Percentiles rank a stretch among this genome's conserved stretches.
Conservation (phyloP, 1,140 invertebrate genomes). For the Lamellibrachia luymesi region DNA sequence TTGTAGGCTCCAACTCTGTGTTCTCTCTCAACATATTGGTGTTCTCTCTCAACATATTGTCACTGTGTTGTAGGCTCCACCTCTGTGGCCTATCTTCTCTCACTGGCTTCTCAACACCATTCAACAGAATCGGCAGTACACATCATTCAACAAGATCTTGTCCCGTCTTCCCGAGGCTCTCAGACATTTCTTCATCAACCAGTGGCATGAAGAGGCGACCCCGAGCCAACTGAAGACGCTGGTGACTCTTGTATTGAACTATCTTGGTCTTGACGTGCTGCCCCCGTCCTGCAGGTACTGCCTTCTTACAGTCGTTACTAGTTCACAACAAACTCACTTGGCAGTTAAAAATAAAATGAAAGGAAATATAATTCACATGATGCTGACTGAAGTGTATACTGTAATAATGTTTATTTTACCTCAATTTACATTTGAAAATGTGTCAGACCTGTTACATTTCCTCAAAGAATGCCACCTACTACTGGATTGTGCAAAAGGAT, state of each 20-base stretch:
- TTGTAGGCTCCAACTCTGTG: no score
- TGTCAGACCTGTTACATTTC: no score
- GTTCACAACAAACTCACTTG: neutral
- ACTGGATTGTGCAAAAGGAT: no score
- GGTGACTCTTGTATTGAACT: conserved; percentile 19
- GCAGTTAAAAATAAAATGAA: neutral
- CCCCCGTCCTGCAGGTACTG: conserved; percentile 19
- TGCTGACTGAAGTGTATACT: neutral
- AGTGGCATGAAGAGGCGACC: conserved; percentile 34
- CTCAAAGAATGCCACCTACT: no score
- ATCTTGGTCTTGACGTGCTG: conserved; percentile 22
- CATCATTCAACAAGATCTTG: conserved; percentile 32
- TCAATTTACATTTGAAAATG: neutral
- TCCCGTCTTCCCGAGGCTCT: conserved; percentile 31
- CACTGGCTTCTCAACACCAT: conserved; percentile 38
- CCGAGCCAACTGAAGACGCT: conserved; percentile 29
- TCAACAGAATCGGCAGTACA: conserved; percentile 32
- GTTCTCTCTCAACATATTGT: neutral
- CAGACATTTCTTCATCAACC: conserved; percentile 32
- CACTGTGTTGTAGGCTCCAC: conserved; percentile 19
- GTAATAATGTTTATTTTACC: neutral
- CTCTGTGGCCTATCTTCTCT: conserved; percentile 30
- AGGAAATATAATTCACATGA: neutral
- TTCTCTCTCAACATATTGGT: neutral
- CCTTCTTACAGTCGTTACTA: neutral